Conservation (phyloP, 64 coral and sea anemone genomes). For the Porites lutea region DNA sequence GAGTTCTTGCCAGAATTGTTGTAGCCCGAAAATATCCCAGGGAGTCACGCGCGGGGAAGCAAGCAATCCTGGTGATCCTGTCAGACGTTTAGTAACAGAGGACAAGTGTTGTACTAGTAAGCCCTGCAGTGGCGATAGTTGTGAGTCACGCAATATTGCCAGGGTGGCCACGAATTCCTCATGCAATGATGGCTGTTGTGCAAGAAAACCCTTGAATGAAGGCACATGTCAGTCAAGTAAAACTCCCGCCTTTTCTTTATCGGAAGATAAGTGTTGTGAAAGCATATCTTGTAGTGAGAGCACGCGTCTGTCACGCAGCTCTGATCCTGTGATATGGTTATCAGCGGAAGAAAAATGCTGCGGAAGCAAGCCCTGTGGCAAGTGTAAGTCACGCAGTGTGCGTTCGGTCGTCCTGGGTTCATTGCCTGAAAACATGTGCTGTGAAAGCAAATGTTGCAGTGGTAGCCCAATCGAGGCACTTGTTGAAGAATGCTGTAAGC, state of each 20-base stretch:
- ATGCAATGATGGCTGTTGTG: neutral
- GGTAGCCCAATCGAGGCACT: neutral
- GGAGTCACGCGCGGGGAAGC: neutral
- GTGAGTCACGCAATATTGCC: neutral
- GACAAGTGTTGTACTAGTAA: neutral
- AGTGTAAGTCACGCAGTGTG: neutral
- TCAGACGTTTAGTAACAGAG: neutral
- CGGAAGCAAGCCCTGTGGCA: neutral
- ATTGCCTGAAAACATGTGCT: neutral
- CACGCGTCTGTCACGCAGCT: no score
- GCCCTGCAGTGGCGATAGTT: neutral
- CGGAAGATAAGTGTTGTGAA: no score
- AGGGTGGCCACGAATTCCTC: neutral
- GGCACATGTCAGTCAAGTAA: no score
- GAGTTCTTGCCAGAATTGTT: neutral
- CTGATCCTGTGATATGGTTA: no score
- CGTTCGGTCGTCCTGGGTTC: neutral
- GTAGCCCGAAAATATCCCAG: neutral
- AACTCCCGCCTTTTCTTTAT: no score
- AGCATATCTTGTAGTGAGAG: no score
- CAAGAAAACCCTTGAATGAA: no score
- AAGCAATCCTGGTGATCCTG: neutral
- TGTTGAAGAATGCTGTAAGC: neutral
- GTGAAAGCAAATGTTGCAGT: neutral
- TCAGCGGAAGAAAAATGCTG: neutral